Evolutionary conservation across 2,113 vertebrate genomes (phyloP), one percentile per base, ranked within the genome.

Genomic region (Sebastes fasciatus): DNA sequence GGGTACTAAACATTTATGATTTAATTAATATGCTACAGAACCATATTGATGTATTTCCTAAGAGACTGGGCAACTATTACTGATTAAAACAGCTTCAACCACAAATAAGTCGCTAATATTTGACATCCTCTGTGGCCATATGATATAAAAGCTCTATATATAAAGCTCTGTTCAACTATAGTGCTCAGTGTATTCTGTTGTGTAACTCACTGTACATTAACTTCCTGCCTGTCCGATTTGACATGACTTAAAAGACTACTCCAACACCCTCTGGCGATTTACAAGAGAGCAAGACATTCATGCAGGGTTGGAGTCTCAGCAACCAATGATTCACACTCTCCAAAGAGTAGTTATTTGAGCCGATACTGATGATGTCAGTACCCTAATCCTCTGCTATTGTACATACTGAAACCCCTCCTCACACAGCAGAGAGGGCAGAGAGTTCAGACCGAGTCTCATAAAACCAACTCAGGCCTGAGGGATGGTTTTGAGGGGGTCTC

Each of bases 381-480:
- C 6, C 4, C 62, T 68, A 17, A 49, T 77, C 5, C 42, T 73
- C 54, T 46, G 1, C 9, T 66, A 2, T 26, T 62, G 6, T 5
- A 26, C 8, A 7, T 13, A 46, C 17, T 60, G 42, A 66, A 66
- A 46, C 46, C 7, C 55, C 12, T 61, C 54, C 1, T 12, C 16
- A 57, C 54, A 21, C 51, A 43, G 72, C n/a, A 49, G 57, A n/a
- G 63, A 46, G 64, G 67, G 21, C 48, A 65, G n/a, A 1, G 46
- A 60, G 57, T 68, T 80, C 51, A 76, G 42, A 34, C 54, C n/a
- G 48, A 45, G 76, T 75, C 84, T 67, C 66, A 48, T 87, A 84
- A 92, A 92, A 77, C 7, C 67, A 6, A 34, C 58, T 57, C 9
- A 77, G 74, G 79, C 83, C 85, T 45, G 34, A 77, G 71, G 78